phyloP scores from a whole-genome alignment of 2,888 invertebrate species.

The Thelaira solivaga region DNA sequence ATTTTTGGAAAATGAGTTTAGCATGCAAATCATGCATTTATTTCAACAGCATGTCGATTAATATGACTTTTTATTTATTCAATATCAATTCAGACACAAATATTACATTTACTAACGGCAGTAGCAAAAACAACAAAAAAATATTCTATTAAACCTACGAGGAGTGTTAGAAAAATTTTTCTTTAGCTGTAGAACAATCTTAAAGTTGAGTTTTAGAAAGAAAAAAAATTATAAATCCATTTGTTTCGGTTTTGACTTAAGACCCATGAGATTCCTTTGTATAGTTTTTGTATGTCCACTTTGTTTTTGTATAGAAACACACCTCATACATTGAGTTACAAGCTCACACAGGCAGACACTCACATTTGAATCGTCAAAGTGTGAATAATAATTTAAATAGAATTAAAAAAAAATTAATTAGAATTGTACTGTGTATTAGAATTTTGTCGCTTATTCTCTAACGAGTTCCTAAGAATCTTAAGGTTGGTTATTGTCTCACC shows the following conservation, averaged over 20 bases:
- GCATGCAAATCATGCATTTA: slow-evolving; percentile 55
- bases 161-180: too few species aligned
- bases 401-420: slow-evolving; percentile 43
- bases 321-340: slow-evolving; percentile 11
- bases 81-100: slow-evolving; percentile 44
- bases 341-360: slow-evolving; percentile 29
- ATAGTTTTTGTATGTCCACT: too few species aligned
- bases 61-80: slow-evolving; percentile 53
- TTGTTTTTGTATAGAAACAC: too few species aligned
- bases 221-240: too few species aligned
- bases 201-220: too few species aligned
- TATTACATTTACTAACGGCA: slow-evolving; percentile 36
- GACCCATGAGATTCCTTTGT: too few species aligned
- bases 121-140: neutral
- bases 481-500: neutral
- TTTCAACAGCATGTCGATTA: slow-evolving; percentile 43
- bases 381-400: slow-evolving; percentile 37
- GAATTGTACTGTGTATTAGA: slow-evolving; percentile 4
- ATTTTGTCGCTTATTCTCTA: slow-evolving; percentile 18
- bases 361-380: neutral
- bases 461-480: slow-evolving; percentile 24
- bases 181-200: too few species aligned
- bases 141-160: too few species aligned
- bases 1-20: slow-evolving; percentile 35
- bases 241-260: too few species aligned